Evolutionary conservation across 2,797 vertebrate species (phyloP).

Genomic region (Chrosomus eos): DNA sequence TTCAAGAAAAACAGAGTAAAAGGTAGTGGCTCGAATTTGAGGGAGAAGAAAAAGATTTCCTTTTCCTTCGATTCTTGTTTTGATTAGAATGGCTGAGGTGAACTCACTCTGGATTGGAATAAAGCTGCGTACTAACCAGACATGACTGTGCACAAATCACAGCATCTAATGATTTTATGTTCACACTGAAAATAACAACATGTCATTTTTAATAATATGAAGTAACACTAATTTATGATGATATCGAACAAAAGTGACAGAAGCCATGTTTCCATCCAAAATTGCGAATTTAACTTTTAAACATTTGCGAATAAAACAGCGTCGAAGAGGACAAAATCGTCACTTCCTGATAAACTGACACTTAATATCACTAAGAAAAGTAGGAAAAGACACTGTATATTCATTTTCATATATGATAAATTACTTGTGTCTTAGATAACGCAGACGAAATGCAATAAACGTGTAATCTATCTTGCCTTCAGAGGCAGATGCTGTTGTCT

Average conservation of each 20-base stretch:
- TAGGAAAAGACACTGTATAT: too few species aligned
- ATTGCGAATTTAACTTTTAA: too few species aligned
- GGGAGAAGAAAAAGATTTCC: not conserved
- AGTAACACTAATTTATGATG: not conserved
- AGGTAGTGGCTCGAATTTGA: constrained; percentile 1
- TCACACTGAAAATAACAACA: not conserved
- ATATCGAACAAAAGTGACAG: not conserved
- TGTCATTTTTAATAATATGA: not conserved
- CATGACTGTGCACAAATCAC: not conserved
- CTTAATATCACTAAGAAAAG: too few species aligned
- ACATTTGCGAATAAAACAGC: too few species aligned
- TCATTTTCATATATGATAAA: too few species aligned
- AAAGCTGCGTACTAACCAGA: not conserved
- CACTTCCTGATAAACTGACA: too few species aligned
- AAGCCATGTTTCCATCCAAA: too few species aligned
- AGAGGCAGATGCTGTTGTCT: too few species aligned
- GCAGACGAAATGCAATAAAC: too few species aligned
- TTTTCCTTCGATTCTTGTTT: constrained; percentile 3
- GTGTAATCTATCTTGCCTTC: too few species aligned
- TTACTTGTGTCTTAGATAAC: too few species aligned
- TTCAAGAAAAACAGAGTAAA: not conserved
- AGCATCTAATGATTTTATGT: not conserved
- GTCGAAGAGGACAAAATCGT: too few species aligned
- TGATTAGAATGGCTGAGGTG: not conserved
- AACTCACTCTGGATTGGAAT: not conserved